Evolutionary conservation across 1,140 invertebrate genomes (phyloP).

Genomic region (Penaeus vannamei): DNA sequence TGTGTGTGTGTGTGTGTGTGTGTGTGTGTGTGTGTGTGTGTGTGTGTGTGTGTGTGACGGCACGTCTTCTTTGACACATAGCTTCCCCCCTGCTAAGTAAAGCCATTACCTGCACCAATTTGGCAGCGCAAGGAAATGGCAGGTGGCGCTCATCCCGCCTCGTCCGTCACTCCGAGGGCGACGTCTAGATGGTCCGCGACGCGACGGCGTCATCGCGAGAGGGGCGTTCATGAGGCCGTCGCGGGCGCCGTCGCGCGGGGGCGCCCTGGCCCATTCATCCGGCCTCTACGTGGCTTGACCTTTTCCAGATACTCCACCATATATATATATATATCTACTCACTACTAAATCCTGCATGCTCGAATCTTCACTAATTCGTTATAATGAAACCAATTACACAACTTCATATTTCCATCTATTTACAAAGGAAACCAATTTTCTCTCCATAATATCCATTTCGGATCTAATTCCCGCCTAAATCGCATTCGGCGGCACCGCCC

Average conservation of each 20-base stretch:
- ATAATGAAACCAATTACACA: conserved; percentile 20
- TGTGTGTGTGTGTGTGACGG: neutral
- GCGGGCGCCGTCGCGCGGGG: too few relatives aligned
- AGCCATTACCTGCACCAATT: too few relatives aligned
- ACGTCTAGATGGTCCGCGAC: too few relatives aligned
- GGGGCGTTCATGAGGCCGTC: too few relatives aligned
- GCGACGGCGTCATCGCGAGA: too few relatives aligned
- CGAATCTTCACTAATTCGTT: neutral
- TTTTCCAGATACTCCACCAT: neutral
- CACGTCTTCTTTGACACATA: too few relatives aligned
- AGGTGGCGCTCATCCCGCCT: too few relatives aligned
- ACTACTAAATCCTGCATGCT: neutral
- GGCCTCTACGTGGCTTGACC: too few relatives aligned
- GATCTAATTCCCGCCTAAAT: conserved; percentile 34
- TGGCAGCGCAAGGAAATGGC: too few relatives aligned
- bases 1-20: conserved; percentile 49
- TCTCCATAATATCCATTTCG: conserved; percentile 35
- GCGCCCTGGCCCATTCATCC: too few relatives aligned
- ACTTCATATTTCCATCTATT: conserved; percentile 35
- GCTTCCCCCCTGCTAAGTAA: too few relatives aligned
- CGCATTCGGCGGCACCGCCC: conserved; percentile 44
- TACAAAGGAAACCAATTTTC: conserved; percentile 48
- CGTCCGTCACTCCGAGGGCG: too few relatives aligned
- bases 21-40: conserved; percentile 43
- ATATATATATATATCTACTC: neutral